A percentile compares a stretch with the other conserved stretches of the same genome.
Conservation (phyloP, 1,140 invertebrate species). For the Cydia pomonella region DNA sequence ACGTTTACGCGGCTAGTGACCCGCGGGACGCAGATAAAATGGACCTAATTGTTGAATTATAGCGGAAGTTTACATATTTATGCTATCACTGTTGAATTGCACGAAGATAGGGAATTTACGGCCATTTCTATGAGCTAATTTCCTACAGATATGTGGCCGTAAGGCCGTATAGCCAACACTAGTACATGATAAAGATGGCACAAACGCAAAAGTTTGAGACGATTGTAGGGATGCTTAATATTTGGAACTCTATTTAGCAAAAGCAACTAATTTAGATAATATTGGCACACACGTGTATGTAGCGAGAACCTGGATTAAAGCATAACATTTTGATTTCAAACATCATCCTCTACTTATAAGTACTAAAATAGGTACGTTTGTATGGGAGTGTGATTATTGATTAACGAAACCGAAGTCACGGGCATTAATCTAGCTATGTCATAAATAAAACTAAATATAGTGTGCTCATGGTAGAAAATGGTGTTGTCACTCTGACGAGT, state of each 20-base stretch:
- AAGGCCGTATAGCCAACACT: too few species aligned
- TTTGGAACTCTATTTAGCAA: too few species aligned
- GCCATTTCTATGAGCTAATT: not conserved
- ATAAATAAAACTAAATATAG: not conserved
- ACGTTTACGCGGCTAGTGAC: conserved; percentile 24
- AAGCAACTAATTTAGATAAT: too few species aligned
- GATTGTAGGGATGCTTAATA: too few species aligned
- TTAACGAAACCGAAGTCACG: not conserved
- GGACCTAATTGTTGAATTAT: conserved; percentile 12
- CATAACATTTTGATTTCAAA: too few species aligned
- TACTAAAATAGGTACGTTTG: not conserved
- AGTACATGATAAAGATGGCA: too few species aligned
- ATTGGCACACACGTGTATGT: too few species aligned
- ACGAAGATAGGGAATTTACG: not conserved
- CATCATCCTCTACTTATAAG: too few species aligned
- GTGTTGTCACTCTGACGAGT: not conserved
- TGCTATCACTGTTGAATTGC: not conserved
- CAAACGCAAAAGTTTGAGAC: too few species aligned
- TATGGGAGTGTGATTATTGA: not conserved
- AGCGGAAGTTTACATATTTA: not conserved
- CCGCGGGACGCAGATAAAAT: not conserved
- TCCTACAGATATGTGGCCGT: not conserved
- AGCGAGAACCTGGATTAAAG: too few species aligned
- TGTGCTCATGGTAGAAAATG: not conserved
- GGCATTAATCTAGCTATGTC: too few species aligned